Conservation (phyloP, 1,140 invertebrate species). For the Bombus impatiens region DNA sequence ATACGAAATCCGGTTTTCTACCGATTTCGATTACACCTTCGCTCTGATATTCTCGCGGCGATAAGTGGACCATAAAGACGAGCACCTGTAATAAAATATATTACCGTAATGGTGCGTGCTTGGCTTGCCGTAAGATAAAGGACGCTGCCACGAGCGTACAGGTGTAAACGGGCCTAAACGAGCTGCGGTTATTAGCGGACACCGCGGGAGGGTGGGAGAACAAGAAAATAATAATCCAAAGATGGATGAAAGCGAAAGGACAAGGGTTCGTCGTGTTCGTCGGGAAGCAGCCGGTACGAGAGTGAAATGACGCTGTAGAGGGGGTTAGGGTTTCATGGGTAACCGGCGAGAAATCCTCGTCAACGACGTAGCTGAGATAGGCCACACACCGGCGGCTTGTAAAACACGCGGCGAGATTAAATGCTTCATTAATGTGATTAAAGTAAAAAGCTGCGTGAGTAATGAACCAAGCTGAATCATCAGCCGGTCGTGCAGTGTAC, state of each 20-base stretch:
- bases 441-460: conserved; percentile 82
- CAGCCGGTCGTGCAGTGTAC: conserved; percentile 45
- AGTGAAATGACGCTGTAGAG: background rate
- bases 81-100: conserved; percentile 63
- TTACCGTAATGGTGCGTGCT: conserved; percentile 65
- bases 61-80: conserved; percentile 52
- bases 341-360: conserved; percentile 73
- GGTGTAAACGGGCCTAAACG: conserved; percentile 77
- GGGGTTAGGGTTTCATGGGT: conserved; percentile 54
- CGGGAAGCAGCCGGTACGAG: background rate
- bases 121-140: conserved; percentile 51
- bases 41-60: conserved; percentile 42
- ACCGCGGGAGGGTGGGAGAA: conserved; percentile 58
- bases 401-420: conserved; percentile 82
- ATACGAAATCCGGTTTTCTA: conserved; percentile 51
- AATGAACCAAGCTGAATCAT: conserved; percentile 80
- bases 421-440: conserved; percentile 83
- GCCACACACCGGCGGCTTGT: conserved; percentile 80
- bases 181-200: conserved; percentile 74
- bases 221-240: conserved; percentile 52
- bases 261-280: background rate
- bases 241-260: conserved; percentile 41
- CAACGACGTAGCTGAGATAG: conserved; percentile 72
- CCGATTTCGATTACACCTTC: conserved; percentile 57
- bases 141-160: conserved; percentile 58